Evolutionary conservation across 2,888 invertebrate genomes (phyloP).

Genomic region (Oligia latruncula): DNA sequence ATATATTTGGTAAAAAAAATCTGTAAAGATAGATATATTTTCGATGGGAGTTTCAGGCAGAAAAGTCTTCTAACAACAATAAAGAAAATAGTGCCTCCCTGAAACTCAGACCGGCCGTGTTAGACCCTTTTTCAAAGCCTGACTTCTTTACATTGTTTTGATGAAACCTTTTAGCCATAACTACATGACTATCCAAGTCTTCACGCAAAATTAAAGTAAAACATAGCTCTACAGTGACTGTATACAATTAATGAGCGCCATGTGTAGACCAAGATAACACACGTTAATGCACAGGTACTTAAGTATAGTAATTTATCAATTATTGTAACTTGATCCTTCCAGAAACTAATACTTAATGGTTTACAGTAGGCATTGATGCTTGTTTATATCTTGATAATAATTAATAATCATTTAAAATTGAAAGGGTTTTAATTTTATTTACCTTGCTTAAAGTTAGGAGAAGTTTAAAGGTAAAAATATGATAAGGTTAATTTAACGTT

Average conservation of each 20-base stretch:
- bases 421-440: neutral
- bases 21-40: neutral
- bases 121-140: neutral
- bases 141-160: neutral
- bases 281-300: constrained; percentile 6
- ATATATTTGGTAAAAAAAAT: neutral
- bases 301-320: constrained; percentile 28
- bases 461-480: neutral
- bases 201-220: constrained; percentile 6
- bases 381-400: neutral
- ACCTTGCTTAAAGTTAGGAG: neutral
- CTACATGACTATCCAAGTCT: neutral
- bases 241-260: constrained; percentile 25
- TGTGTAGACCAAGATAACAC: constrained; percentile 36
- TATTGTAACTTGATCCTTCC: constrained; percentile 17
- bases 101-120: neutral
- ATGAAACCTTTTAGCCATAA: neutral
- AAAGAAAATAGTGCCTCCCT: neutral
- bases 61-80: neutral
- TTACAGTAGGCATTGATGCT: neutral
- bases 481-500: neutral
- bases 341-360: constrained; percentile 1
- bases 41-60: neutral
- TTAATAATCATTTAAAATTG: neutral
- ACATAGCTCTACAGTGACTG: neutral